phyloP scores from a whole-genome alignment of 2,113 vertebrate genomes.

The Pleuronectes platessa region DNA sequence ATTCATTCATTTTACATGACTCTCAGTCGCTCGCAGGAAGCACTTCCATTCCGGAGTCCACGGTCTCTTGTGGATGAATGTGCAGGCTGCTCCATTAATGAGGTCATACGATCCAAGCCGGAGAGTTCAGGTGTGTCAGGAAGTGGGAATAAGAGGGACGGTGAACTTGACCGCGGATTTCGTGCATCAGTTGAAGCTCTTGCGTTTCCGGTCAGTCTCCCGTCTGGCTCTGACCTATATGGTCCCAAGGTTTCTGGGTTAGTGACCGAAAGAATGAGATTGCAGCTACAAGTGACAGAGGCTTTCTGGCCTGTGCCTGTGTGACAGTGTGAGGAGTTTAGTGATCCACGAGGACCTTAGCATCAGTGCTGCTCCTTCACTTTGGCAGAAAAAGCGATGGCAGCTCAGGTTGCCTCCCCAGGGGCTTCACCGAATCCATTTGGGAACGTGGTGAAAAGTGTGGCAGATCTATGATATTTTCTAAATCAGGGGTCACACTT shows the following conservation, averaged over 20 bases:
- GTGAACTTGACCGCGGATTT: slow-evolving; percentile 26
- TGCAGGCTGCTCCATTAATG: slow-evolving; percentile 18
- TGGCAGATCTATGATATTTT: background rate
- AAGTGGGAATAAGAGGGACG: slow-evolving; percentile 2
- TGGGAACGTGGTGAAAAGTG: slow-evolving; percentile 6
- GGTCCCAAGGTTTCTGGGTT: slow-evolving; percentile 36
- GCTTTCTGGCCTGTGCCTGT: slow-evolving; percentile 30
- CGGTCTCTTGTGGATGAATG: slow-evolving; percentile 15
- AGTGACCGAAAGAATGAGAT: slow-evolving; percentile 57
- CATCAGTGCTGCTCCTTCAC: slow-evolving; percentile 28
- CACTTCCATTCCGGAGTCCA: background rate
- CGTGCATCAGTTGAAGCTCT: slow-evolving; percentile 35
- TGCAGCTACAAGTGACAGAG: slow-evolving; percentile 35
- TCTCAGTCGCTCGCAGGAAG: background rate
- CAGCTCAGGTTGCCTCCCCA: slow-evolving; percentile 19
- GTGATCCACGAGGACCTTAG: slow-evolving; percentile 59
- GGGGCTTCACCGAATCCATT: background rate
- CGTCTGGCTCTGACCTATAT: slow-evolving; percentile 23
- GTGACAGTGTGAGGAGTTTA: slow-evolving; percentile 46
- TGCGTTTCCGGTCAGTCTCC: slow-evolving; percentile 28
- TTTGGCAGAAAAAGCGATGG: slow-evolving; percentile 21
- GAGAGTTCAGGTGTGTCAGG: slow-evolving; percentile 34
- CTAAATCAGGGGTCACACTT: background rate
- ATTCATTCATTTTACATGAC: slow-evolving; percentile 22
- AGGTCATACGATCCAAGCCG: slow-evolving; percentile 25